phyloP scores from a whole-genome alignment of 2,113 vertebrate genomes.

The Malurus melanocephalus region DNA sequence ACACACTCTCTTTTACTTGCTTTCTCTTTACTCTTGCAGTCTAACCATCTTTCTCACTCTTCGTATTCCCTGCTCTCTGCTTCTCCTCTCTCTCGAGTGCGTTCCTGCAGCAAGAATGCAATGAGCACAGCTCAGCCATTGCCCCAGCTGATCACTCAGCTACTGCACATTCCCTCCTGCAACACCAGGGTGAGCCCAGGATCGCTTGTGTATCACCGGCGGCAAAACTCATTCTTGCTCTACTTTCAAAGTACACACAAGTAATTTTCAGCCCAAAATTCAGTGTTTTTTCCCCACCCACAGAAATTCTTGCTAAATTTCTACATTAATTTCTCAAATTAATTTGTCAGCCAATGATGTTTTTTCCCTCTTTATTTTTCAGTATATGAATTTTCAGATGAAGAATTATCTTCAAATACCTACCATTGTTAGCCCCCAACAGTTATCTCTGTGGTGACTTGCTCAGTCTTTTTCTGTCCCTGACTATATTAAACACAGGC shows the following conservation, averaged over 20 bases:
- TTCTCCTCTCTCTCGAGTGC: fast-evolving
- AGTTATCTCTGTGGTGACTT: not conserved
- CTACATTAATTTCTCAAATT: not conserved
- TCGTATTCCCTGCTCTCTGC: not conserved
- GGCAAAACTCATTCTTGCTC: not conserved
- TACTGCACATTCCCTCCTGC: not conserved
- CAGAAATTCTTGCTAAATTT: not conserved
- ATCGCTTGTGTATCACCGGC: fast-evolving
- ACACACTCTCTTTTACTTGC: not conserved
- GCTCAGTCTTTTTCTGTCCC: not conserved
- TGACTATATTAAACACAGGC: not conserved
- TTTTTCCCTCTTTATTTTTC: not conserved
- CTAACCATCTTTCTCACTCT: not conserved
- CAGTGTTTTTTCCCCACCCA: not conserved
- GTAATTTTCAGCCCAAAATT: not conserved
- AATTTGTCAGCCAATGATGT: not conserved
- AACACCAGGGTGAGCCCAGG: not conserved
- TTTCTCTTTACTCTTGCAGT: not conserved
- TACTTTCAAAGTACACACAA: not conserved
- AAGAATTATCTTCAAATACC: not conserved
- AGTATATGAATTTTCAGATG: not conserved
- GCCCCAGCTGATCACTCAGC: not conserved
- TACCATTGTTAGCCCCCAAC: not conserved
- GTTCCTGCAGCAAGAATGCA: not conserved
- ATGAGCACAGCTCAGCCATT: not conserved